Percentiles rank a stretch among this genome's conserved stretches.
These are phyloP conservation scores for Cacatua alba DNA, from an alignment of 2,113 vertebrate species.

Conservation along the genomic window DNA sequence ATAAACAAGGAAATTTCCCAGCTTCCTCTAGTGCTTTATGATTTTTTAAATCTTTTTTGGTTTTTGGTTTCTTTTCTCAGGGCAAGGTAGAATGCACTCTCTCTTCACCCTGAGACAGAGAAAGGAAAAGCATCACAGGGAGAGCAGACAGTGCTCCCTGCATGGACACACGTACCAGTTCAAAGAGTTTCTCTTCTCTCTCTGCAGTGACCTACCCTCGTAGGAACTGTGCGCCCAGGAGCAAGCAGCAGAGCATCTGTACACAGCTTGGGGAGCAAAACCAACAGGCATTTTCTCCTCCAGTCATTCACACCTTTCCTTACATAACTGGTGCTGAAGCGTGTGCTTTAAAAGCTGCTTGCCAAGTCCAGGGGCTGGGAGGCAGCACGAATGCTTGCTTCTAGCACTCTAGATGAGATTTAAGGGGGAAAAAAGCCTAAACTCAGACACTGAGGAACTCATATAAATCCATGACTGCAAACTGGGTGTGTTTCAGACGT, in stretches of 20 bases:
- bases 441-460: neutral
- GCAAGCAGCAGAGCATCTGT: neutral
- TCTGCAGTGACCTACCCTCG: neutral
- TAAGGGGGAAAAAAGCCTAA: neutral
- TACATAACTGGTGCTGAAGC: neutral
- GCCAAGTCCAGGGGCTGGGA: constrained; percentile 3
- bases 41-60: neutral
- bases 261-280: neutral
- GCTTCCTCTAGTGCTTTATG: constrained; percentile 35
- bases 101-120: neutral
- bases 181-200: neutral
- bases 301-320: constrained; percentile 39
- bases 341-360: neutral
- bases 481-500: neutral
- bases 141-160: neutral
- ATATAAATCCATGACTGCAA: fast-evolving
- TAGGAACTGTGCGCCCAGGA: neutral
- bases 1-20: constrained; percentile 58
- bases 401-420: neutral
- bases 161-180: fast-evolving
- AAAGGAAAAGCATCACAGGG: neutral
- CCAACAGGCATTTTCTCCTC: neutral
- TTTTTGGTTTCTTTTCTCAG: neutral
- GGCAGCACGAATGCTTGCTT: constrained; percentile 4
- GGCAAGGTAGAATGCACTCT: neutral